A percentile compares a stretch with the other conserved stretches of the same genome.
Conservation (phyloP, 2,113 vertebrate genomes). For the Anoura caudifer region DNA sequence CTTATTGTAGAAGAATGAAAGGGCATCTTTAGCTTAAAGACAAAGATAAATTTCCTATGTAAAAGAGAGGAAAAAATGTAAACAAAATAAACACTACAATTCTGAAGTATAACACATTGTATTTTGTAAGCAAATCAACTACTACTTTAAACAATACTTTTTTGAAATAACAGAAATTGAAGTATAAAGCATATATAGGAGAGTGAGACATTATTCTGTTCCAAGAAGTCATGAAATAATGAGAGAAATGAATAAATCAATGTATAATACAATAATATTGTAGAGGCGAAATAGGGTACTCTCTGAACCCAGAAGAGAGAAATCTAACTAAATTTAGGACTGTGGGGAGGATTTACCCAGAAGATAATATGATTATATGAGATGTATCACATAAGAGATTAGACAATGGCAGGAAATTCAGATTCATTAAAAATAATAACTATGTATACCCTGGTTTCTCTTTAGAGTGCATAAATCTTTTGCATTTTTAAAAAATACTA, state of each 20-base stretch:
- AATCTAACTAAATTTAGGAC: background rate
- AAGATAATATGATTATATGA: background rate
- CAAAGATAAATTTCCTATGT: background rate
- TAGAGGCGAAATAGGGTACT: background rate
- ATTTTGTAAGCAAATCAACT: background rate
- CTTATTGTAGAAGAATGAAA: conserved; percentile 46
- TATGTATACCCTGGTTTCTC: too few species aligned
- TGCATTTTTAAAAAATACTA: background rate
- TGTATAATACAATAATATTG: background rate
- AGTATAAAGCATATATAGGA: background rate
- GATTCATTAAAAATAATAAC: background rate
- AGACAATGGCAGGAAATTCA: background rate
- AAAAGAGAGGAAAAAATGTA: background rate
- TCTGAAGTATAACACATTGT: background rate
- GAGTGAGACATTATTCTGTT: background rate
- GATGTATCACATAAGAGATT: background rate
- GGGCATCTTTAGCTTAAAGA: conserved; percentile 51
- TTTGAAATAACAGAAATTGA: background rate
- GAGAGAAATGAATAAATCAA: background rate
- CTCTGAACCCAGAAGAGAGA: background rate
- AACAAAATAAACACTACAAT: background rate
- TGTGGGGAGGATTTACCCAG: background rate
- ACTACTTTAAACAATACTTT: background rate
- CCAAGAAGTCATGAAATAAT: background rate
- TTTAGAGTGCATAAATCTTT: too few species aligned